These are phyloP conservation scores for Ornithorhynchus anatinus DNA, from an alignment of 2,113 vertebrate genomes.

Conservation along the genomic window DNA sequence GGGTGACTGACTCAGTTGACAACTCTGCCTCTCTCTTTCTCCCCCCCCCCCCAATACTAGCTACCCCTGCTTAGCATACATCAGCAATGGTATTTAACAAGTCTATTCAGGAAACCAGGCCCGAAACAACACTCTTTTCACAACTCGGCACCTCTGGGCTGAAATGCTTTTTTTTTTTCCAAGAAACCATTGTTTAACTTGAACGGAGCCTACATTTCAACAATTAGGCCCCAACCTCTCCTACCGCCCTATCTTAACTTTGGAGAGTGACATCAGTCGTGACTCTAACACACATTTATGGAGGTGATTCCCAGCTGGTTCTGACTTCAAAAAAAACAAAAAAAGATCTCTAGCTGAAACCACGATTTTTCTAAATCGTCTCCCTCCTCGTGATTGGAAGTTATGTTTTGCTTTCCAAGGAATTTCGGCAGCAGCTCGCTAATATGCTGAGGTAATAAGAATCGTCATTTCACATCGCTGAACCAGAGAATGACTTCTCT, in stretches of 20 bases:
- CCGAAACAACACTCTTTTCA: slow-evolving; percentile 82
- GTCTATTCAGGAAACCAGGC: slow-evolving; percentile 87
- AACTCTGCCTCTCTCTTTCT: slow-evolving; percentile 77
- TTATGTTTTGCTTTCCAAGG: neutral
- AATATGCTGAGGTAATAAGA: neutral
- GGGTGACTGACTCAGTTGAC: slow-evolving; percentile 78
- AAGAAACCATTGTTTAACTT: slow-evolving; percentile 76
- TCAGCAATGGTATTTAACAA: slow-evolving; percentile 90
- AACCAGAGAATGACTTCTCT: accelerated
- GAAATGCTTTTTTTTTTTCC: slow-evolving; percentile 67
- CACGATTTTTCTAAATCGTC: slow-evolving; percentile 4
- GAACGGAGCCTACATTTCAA: slow-evolving; percentile 77
- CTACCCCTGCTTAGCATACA: slow-evolving; percentile 85
- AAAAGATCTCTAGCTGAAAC: neutral
- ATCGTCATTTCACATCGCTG: neutral
- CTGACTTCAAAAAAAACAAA: neutral
- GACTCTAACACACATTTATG: slow-evolving; percentile 52
- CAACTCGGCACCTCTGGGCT: slow-evolving; percentile 77
- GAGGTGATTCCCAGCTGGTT: slow-evolving; percentile 20
- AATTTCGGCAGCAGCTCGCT: neutral
- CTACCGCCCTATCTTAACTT: slow-evolving; percentile 72
- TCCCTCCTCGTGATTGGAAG: neutral
- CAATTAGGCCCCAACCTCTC: slow-evolving; percentile 70
- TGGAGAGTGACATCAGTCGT: slow-evolving; percentile 71
- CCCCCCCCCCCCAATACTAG: slow-evolving; percentile 68